Conservation (phyloP, 1,140 invertebrate genomes). For the Platorchestia sp. region DNA sequence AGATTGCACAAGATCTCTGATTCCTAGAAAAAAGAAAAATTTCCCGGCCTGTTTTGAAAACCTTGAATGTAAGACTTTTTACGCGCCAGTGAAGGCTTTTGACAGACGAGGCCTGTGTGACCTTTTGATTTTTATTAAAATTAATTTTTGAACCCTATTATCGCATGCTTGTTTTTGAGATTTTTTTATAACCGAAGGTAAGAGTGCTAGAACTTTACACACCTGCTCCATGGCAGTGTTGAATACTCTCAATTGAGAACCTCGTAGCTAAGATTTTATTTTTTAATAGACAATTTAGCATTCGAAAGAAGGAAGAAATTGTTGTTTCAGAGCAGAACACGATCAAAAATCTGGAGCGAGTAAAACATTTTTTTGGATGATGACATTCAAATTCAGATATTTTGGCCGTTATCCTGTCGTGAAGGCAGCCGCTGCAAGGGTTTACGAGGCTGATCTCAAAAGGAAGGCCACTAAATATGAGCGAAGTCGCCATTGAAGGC, state of each 20-base stretch:
- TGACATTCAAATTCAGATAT: background rate
- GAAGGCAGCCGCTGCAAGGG: background rate
- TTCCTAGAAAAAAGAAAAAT: no score
- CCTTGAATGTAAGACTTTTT: no score
- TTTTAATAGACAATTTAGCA: background rate
- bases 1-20: no score
- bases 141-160: no score
- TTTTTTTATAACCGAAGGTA: no score
- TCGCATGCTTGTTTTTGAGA: no score
- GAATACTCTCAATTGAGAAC: background rate
- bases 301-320: background rate
- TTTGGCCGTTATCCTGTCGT: background rate
- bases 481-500: background rate
- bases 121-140: no score
- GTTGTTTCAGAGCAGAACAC: no score
- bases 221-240: background rate
- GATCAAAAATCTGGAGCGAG: background rate
- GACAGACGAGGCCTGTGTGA: no score
- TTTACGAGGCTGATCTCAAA: slow-evolving; percentile 16
- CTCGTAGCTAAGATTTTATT: background rate
- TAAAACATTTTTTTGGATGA: background rate
- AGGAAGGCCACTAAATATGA: slow-evolving; percentile 5
- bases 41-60: no score
- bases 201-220: background rate
- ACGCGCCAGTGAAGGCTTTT: no score